Evolutionary conservation across 2,888 invertebrate species (phyloP).

Genomic region (Suillia variegata): DNA sequence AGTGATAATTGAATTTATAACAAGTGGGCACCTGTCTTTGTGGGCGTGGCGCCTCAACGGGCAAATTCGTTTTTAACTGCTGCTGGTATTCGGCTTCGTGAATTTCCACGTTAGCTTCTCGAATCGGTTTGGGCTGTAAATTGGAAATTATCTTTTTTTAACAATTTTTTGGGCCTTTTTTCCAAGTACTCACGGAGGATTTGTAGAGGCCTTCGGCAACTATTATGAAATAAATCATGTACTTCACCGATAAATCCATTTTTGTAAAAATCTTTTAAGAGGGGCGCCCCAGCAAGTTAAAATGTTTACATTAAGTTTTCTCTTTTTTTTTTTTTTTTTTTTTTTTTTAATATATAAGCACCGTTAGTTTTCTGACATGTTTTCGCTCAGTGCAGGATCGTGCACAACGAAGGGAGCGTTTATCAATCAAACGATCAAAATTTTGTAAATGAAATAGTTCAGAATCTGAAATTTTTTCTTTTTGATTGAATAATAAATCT

Average conservation of each 20-base stretch:
- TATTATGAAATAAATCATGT: not conserved
- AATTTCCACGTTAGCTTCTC: not conserved
- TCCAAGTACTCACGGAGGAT: not conserved
- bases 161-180: not conserved
- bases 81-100: not conserved
- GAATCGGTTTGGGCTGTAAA: not conserved
- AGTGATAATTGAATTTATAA: not conserved
- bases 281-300: not conserved
- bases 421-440: too few species aligned
- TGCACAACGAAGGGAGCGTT: too few species aligned
- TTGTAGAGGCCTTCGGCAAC: not conserved
- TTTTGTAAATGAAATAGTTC: too few species aligned
- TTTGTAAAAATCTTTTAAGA: not conserved
- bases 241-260: not conserved
- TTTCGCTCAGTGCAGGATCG: too few species aligned
- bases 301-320: not conserved
- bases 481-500: too few species aligned
- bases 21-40: not conserved
- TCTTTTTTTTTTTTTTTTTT: too few species aligned
- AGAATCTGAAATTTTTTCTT: too few species aligned
- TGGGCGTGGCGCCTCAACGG: not conserved
- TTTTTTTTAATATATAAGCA: too few species aligned
- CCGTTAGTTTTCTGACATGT: too few species aligned
- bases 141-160: not conserved
- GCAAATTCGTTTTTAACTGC: too few species aligned